Evolutionary conservation across 37 sponge, comb jelly and placozoan species (phyloP).

Genomic region (Beroe forskalii): DNA sequence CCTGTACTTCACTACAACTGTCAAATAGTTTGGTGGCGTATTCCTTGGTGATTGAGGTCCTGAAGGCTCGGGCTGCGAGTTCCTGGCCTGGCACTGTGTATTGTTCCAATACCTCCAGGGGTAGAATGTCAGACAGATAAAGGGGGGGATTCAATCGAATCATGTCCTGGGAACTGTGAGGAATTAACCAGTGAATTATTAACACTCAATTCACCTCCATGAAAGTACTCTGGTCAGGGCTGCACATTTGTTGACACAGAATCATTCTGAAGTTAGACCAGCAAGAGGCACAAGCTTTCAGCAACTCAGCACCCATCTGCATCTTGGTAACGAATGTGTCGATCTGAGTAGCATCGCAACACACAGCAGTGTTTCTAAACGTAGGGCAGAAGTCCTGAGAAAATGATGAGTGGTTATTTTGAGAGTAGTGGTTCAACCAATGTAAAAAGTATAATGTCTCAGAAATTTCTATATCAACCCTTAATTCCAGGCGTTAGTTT

Average conservation of each 20-base stretch:
- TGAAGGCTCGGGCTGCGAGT: slow-evolving; percentile 18
- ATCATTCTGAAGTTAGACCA: slow-evolving; percentile 43
- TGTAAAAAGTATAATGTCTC: neutral
- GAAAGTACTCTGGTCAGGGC: slow-evolving; percentile 56
- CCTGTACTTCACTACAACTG: slow-evolving; percentile 44
- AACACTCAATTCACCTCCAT: slow-evolving; percentile 64
- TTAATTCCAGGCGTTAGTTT: neutral
- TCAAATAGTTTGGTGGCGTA: slow-evolving; percentile 49
- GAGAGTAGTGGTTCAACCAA: neutral
- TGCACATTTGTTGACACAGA: slow-evolving; percentile 62
- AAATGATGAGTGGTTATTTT: neutral
- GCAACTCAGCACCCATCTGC: neutral
- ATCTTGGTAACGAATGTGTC: neutral
- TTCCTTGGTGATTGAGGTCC: slow-evolving; percentile 47
- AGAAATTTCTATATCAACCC: neutral
- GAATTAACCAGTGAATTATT: too few species aligned
- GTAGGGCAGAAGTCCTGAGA: slow-evolving; percentile 47
- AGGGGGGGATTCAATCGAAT: too few species aligned
- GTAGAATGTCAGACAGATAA: too few species aligned
- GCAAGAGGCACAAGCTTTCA: neutral
- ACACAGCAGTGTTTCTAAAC: neutral
- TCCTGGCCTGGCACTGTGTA: neutral
- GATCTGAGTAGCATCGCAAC: slow-evolving; percentile 31
- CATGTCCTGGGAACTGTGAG: too few species aligned
- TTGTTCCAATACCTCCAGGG: neutral